Evolutionary conservation across 2,113 vertebrate species (phyloP).

Genomic region (Octodon degus): DNA sequence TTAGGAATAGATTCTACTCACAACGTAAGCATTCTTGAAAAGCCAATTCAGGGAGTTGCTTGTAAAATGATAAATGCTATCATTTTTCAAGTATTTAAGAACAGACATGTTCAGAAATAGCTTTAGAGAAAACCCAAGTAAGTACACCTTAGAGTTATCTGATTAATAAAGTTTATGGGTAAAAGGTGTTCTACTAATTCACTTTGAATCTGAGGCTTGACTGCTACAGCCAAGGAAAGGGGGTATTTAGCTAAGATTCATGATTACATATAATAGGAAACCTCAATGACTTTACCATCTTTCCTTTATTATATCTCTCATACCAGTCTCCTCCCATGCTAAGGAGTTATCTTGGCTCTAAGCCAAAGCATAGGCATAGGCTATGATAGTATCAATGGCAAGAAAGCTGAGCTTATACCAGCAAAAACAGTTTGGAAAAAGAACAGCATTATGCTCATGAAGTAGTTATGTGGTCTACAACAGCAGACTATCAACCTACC

Average conservation of each 20-base stretch:
- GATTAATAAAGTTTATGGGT: constrained; percentile 5
- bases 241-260: not conserved
- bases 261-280: not conserved
- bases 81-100: constrained; percentile 52
- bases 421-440: constrained; percentile 9
- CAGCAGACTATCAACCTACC: not conserved
- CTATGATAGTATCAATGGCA: not conserved
- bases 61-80: not conserved
- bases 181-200: constrained; percentile 28
- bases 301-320: not conserved
- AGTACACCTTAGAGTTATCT: not conserved
- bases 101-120: not conserved
- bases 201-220: constrained; percentile 33
- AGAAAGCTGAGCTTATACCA: not conserved
- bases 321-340: not conserved
- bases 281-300: not conserved
- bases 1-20: not conserved
- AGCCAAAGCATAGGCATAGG: not conserved
- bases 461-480: not conserved
- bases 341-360: not conserved
- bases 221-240: not conserved
- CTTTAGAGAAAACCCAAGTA: not conserved
- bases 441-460: not conserved
- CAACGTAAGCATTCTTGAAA: constrained; percentile 39
- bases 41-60: constrained; percentile 30